These are phyloP conservation scores for Craniophora ligustri DNA, from an alignment of 2,888 invertebrate species.

Conservation along the genomic window DNA sequence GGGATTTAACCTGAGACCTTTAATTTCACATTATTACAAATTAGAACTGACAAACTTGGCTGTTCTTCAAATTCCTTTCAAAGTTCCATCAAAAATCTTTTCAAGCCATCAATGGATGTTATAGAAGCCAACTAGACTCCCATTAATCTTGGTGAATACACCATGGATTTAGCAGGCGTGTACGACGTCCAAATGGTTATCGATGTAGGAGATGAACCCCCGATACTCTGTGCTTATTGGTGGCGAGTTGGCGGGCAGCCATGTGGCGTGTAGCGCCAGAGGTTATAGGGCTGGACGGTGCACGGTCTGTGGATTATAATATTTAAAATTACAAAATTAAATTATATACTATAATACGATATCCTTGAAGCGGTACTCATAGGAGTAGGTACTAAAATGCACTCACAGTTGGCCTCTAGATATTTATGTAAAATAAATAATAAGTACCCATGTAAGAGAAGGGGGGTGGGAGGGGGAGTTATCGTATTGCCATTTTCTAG, in stretches of 20 bases:
- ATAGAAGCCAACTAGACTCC: slow-evolving; percentile 16
- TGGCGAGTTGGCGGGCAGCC: slow-evolving; percentile 33
- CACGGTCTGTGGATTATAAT: neutral
- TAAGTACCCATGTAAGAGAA: no score
- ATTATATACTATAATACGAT: neutral
- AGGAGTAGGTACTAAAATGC: no score
- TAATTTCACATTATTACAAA: no score
- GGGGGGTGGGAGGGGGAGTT: no score
- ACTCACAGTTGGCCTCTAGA: no score
- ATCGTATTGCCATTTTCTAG: no score
- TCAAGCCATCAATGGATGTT: slow-evolving; percentile 5
- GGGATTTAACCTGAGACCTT: no score
- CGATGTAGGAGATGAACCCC: slow-evolving; percentile 34
- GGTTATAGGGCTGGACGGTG: slow-evolving; percentile 4
- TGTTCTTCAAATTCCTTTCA: neutral
- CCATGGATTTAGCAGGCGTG: slow-evolving; percentile 13
- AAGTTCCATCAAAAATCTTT: slow-evolving; percentile 26
- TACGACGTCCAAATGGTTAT: slow-evolving; percentile 38
- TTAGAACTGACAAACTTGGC: slow-evolving; percentile 2
- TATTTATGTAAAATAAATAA: no score
- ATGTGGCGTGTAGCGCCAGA: slow-evolving; percentile 20
- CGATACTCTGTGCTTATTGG: slow-evolving; percentile 25
- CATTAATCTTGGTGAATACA: slow-evolving; percentile 27
- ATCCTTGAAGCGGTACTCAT: no score
- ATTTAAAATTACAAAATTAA: neutral